A percentile compares a stretch with the other conserved stretches of the same genome.
Conservation (phyloP, 2,888 invertebrate genomes). For the Scaptomyza parva region DNA sequence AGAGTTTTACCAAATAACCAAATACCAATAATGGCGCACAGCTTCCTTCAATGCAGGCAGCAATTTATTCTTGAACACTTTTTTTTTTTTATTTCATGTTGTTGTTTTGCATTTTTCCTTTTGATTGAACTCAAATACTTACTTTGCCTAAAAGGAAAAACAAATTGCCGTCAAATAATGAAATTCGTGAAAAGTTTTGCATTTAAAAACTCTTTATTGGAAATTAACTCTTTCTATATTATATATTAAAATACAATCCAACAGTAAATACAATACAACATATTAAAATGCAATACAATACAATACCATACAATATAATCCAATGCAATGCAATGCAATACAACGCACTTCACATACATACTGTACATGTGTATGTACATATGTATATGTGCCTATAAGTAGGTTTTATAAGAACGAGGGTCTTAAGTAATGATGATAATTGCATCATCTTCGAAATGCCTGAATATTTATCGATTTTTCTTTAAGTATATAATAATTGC, state of each 20-base stretch:
- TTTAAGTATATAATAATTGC: conserved; percentile 52
- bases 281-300: conserved; percentile 78
- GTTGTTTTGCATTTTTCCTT: conserved; percentile 33
- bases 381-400: conserved; percentile 36
- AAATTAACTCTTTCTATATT: conserved; percentile 71
- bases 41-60: conserved; percentile 1
- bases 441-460: conserved; percentile 51
- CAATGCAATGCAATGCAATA: conserved; percentile 52
- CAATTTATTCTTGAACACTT: conserved; percentile 26
- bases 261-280: conserved; percentile 81
- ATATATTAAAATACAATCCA: conserved; percentile 75
- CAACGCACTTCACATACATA: conserved; percentile 40
- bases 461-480: conserved; percentile 40
- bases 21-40: conserved; percentile 51
- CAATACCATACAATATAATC: conserved; percentile 55
- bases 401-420: conserved; percentile 56
- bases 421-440: conserved; percentile 43
- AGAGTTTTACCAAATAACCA: conserved; percentile 72
- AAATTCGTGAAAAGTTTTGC: conserved; percentile 38
- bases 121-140: conserved; percentile 25
- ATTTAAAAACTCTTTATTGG: conserved; percentile 78
- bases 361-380: conserved; percentile 5
- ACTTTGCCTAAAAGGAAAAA: background rate
- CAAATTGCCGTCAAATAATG: background rate
- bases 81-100: background rate